Evolutionary conservation across 2,888 invertebrate species (phyloP).

Genomic region (Cylloceria caligata): DNA sequence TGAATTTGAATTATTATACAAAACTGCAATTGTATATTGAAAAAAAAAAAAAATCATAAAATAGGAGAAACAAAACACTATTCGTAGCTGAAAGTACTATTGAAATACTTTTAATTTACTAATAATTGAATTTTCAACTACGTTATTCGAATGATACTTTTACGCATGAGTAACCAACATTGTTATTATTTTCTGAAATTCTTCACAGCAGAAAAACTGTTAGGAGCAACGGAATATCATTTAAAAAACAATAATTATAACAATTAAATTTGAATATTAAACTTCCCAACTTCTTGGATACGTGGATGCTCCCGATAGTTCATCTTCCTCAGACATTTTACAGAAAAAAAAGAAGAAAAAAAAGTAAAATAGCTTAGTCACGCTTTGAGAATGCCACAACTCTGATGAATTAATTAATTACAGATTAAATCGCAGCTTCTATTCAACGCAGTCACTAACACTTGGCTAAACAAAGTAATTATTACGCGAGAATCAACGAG

Average conservation of each 20-base stretch:
- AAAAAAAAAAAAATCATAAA: neutral
- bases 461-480: slow-evolving; percentile 75
- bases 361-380: neutral
- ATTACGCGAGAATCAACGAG: slow-evolving; percentile 48
- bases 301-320: neutral
- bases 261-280: neutral
- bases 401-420: neutral
- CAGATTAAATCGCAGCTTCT: neutral
- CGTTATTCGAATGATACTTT: no score
- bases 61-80: neutral
- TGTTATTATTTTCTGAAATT: neutral
- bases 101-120: no score
- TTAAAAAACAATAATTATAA: no score
- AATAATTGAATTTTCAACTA: no score
- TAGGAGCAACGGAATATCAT: no score
- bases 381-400: neutral
- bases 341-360: neutral
- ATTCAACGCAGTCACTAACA: slow-evolving; percentile 68
- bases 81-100: no score
- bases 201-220: no score
- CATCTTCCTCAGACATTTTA: neutral
- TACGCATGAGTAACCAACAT: neutral
- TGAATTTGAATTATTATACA: slow-evolving; percentile 1
- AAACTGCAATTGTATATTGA: slow-evolving; percentile 14
- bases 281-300: neutral